Evolutionary conservation across 2,888 invertebrate species (phyloP).

Genomic region (Phortica magna): DNA sequence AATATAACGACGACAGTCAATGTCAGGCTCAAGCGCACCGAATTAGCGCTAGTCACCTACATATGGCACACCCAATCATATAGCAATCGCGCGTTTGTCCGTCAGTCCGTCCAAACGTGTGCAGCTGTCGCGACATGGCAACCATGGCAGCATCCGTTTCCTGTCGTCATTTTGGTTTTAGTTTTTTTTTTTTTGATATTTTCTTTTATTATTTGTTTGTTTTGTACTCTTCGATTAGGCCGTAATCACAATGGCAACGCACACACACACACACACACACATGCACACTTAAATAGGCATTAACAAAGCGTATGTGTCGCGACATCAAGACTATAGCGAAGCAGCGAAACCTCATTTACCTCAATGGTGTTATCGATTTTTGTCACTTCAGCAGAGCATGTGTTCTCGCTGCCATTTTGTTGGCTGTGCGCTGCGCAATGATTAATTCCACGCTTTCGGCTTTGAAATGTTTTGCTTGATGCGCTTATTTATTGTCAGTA

Average conservation of each 20-base stretch:
- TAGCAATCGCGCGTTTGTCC: background rate
- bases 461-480: conserved; percentile 29
- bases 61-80: background rate
- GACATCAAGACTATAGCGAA: too few relatives aligned
- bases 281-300: background rate
- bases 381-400: background rate
- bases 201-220: background rate
- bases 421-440: background rate
- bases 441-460: conserved; percentile 29
- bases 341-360: too few relatives aligned
- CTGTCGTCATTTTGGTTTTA: conserved; percentile 20
- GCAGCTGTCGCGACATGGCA: background rate
- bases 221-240: conserved; percentile 5
- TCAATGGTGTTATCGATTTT: too few relatives aligned
- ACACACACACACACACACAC: background rate
- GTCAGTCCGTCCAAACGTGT: background rate
- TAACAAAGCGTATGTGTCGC: too few relatives aligned
- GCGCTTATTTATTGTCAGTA: conserved; percentile 37
- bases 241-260: conserved; percentile 31
- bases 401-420: background rate
- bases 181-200: background rate
- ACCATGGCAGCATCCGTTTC: conserved; percentile 31
- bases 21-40: background rate
- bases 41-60: background rate
- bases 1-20: background rate